Base-by-base conservation (phyloP, 1,140 invertebrate genomes). In the Drosophila yakuba region DNA sequence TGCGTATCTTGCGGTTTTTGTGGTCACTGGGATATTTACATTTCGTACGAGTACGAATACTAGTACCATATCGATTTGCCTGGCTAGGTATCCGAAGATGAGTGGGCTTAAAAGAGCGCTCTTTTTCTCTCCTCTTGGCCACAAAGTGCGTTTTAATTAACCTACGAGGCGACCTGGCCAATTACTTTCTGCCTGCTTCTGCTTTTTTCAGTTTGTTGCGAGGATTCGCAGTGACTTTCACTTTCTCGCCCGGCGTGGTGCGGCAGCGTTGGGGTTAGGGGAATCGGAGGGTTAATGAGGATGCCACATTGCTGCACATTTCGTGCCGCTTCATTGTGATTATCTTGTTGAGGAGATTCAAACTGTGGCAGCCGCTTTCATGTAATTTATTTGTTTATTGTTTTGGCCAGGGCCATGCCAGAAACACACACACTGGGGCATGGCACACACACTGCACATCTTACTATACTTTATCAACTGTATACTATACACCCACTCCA, bases 331-430 rank as follows among this genome's bases (percentile, higher is more conserved):
- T 81, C 78, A 85, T 85, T 85, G 82, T 89, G 84, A 88, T 88
- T 88, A 88, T 89, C 83, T 80, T 78, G 74, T 71, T 71, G 69
- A 74, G 64, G 77, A 68, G 77, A 80, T 77, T 60, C 58, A 76
- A 82, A 82, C 83, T 88, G 73, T 84, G 80, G 84, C 84, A 89
- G 76, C 61, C 68, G 83, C 84, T 88, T 89, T 89, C 80, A 66
- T 88, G 84, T 88, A 88, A 88, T 88, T 88, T 88, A 88, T 88
- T 88, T 88, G 84, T 88, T 89, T 88, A 88, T 88, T 88, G 84
- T 88, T 76, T 88, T 84, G 61, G 66, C 57, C 72, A 76, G 54
- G 61, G 72, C 71, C 74, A 57, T 47, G 72, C 72, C 73, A 44
- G n/a, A 57, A 32, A 74, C 51, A 58, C 45, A 56, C 64, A 38